A percentile compares a stretch with the other conserved stretches of the same genome.
These are phyloP conservation scores for Drosophila burlai DNA, from an alignment of 1,140 invertebrate genomes.

Conservation along the genomic window DNA sequence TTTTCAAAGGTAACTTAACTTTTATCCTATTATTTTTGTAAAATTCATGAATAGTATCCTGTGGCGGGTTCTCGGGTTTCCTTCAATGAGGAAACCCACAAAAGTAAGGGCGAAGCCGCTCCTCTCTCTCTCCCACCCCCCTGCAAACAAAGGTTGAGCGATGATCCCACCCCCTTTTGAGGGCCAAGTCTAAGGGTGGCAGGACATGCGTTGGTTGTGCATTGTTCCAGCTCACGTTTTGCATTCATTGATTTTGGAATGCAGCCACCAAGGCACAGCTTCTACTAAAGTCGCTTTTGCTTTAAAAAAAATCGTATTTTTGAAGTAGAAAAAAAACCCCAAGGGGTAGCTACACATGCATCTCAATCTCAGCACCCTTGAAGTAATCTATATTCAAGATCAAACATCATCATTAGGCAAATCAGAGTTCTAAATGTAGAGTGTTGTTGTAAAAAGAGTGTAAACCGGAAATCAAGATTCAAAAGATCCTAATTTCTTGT, in stretches of 20 bases:
- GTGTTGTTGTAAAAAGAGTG: too few species aligned
- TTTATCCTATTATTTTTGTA: background rate
- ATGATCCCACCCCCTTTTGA: conserved; percentile 26
- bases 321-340: background rate
- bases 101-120: background rate
- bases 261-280: background rate
- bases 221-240: conserved; percentile 42
- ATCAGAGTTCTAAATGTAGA: background rate
- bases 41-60: background rate
- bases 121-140: background rate
- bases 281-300: background rate
- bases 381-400: background rate
- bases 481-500: background rate
- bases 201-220: conserved; percentile 16
- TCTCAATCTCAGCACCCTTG: background rate
- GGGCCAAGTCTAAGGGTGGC: conserved; percentile 11
- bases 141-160: background rate
- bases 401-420: background rate
- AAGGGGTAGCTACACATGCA: background rate
- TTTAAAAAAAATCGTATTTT: background rate
- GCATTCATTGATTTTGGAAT: conserved; percentile 17
- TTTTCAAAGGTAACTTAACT: background rate
- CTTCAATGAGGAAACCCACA: background rate
- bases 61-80: background rate
- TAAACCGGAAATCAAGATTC: conserved; percentile 9